These are phyloP conservation scores for Catharus minimus DNA, from an alignment of 2,113 vertebrate genomes.

Conservation along the genomic window DNA sequence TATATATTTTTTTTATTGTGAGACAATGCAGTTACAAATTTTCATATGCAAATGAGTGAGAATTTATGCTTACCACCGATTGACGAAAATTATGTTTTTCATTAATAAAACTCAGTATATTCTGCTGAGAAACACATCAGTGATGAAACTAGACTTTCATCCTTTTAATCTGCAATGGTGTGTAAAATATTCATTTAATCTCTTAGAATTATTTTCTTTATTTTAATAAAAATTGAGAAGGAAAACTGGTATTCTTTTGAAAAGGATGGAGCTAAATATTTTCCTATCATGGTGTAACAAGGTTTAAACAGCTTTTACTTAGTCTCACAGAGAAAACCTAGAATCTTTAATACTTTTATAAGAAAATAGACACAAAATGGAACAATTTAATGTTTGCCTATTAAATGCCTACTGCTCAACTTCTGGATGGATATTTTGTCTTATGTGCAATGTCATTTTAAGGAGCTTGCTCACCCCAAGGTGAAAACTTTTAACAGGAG, in stretches of 20 bases:
- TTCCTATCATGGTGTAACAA: background rate
- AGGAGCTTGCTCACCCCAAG: background rate
- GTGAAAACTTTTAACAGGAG: background rate
- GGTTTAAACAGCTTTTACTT: background rate
- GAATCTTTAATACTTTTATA: background rate
- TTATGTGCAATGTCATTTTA: background rate
- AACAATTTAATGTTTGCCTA: background rate
- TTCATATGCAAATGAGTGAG: background rate
- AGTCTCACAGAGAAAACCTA: background rate
- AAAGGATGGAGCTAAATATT: background rate
- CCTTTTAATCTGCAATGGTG: background rate
- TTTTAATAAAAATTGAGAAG: background rate
- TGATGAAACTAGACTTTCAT: conserved; percentile 9
- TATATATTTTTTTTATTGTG: background rate
- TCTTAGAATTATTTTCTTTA: background rate
- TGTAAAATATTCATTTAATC: conserved; percentile 40
- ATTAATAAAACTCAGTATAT: conserved; percentile 28
- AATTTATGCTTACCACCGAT: background rate
- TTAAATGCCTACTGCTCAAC: background rate
- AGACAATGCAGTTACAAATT: background rate
- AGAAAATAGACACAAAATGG: background rate
- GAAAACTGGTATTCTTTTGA: background rate
- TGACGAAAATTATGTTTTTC: conserved; percentile 6
- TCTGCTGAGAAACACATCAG: background rate
- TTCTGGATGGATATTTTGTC: background rate